A percentile compares a stretch with the other conserved stretches of the same genome.
Evolutionary conservation across 2,113 vertebrate genomes (phyloP).

Genomic region (Nanorana parkeri): DNA sequence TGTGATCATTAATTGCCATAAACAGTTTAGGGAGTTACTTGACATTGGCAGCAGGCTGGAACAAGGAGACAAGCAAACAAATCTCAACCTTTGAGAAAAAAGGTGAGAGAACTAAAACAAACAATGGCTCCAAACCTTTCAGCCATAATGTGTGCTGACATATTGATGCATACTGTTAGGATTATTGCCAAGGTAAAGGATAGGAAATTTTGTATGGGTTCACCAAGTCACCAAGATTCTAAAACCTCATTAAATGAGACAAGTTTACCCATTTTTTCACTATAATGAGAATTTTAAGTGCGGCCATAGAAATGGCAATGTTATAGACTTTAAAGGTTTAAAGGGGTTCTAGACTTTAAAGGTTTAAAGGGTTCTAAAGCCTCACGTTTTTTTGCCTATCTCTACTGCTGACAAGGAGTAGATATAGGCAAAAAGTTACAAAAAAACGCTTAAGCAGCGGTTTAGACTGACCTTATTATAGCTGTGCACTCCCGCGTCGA

Average conservation of each 20-base stretch:
- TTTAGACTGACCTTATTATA: too few species aligned
- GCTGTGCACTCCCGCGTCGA: too few species aligned
- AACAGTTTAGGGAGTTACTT: slow-evolving; percentile 23
- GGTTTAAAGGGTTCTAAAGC: too few species aligned
- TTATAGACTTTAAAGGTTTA: too few species aligned
- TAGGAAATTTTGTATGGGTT: background rate
- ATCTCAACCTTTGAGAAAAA: slow-evolving; percentile 32
- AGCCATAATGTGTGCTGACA: slow-evolving; percentile 35
- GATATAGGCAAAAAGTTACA: too few species aligned
- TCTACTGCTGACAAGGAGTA: too few species aligned
- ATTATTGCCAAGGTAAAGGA: slow-evolving; percentile 28
- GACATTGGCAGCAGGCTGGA: slow-evolving; percentile 45
- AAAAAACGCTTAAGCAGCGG: too few species aligned
- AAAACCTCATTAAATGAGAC: background rate
- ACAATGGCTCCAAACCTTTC: slow-evolving; percentile 42
- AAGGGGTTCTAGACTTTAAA: too few species aligned
- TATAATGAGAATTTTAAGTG: too few species aligned
- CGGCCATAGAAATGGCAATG: too few species aligned
- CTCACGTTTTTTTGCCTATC: too few species aligned
- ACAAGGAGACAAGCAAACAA: slow-evolving; percentile 50
- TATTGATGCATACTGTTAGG: slow-evolving; percentile 44
- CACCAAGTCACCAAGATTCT: background rate
- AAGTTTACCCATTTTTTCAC: too few species aligned
- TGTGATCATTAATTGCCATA: slow-evolving; percentile 11
- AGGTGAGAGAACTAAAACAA: slow-evolving; percentile 46